Evolutionary conservation across 2,797 vertebrate genomes (phyloP).

Genomic region (Darevskia mixta): DNA sequence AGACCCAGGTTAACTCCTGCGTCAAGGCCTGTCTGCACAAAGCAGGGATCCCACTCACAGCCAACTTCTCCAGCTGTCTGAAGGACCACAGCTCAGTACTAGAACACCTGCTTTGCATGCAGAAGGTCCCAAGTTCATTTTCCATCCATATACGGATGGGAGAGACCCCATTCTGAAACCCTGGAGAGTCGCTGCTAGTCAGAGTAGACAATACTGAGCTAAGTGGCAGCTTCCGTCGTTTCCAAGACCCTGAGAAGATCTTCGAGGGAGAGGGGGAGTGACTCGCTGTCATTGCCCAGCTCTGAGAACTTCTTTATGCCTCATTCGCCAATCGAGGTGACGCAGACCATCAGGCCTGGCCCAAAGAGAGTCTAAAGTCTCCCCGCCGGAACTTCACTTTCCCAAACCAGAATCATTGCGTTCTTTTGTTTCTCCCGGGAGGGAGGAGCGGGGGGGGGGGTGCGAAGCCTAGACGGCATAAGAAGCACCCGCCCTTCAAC

Average conservation of each 20-base stretch:
- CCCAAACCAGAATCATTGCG: too few species aligned
- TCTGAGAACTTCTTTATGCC: not conserved
- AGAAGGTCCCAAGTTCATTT: not conserved
- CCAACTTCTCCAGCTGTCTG: not conserved
- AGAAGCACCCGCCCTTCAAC: too few species aligned
- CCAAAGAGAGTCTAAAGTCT: not conserved
- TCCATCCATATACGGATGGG: too few species aligned
- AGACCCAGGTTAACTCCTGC: constrained; percentile 79
- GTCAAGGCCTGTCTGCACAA: constrained; percentile 61
- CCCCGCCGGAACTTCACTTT: too few species aligned
- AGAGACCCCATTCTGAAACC: too few species aligned
- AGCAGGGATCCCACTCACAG: too few species aligned
- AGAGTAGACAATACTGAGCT: constrained; percentile 61
- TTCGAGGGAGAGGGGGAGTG: not conserved
- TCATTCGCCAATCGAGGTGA: not conserved
- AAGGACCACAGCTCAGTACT: not conserved
- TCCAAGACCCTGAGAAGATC: too few species aligned
- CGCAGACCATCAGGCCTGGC: too few species aligned
- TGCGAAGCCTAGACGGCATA: too few species aligned
- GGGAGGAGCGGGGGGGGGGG: too few species aligned
- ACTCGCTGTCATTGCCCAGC: not conserved
- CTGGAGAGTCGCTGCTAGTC: too few species aligned
- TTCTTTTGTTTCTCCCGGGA: too few species aligned
- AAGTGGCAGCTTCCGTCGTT: constrained; percentile 45
- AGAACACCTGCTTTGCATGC: not conserved